These are phyloP conservation scores for Poeciliopsis occidentalis DNA, from an alignment of 2,113 vertebrate genomes.

Conservation along the genomic window DNA sequence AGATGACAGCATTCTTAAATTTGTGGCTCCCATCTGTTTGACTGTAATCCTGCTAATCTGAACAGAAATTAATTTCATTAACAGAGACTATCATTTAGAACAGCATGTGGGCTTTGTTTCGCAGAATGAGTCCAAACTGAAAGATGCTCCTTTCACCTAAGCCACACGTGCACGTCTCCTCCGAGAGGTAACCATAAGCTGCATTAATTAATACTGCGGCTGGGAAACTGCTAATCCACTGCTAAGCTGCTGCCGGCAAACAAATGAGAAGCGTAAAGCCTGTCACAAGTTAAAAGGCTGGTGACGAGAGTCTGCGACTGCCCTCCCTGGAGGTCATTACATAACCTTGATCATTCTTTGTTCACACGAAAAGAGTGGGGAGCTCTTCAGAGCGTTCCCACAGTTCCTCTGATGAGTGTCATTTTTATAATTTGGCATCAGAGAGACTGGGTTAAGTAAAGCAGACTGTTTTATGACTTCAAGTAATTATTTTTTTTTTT, in stretches of 20 bases:
- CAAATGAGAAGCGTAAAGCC: constrained; percentile 81
- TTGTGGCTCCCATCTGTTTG: background rate
- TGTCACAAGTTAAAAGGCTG: constrained; percentile 75
- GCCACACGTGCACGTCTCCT: constrained; percentile 39
- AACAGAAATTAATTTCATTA: constrained; percentile 9
- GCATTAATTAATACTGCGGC: constrained; percentile 76
- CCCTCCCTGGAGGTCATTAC: constrained; percentile 74
- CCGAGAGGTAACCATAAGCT: constrained; percentile 68
- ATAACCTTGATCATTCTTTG: constrained; percentile 76
- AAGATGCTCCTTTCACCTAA: constrained; percentile 15
- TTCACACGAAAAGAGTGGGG: constrained; percentile 68
- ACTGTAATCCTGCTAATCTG: constrained; percentile 11
- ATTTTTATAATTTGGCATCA: constrained; percentile 59
- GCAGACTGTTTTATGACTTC: constrained; percentile 18
- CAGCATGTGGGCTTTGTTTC: constrained; percentile 1
- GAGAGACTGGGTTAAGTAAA: constrained; percentile 51
- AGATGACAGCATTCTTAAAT: background rate
- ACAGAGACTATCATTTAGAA: background rate
- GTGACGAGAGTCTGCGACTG: constrained; percentile 57
- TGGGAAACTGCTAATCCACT: constrained; percentile 73
- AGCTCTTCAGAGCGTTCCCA: constrained; percentile 67
- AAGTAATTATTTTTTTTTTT: constrained; percentile 16
- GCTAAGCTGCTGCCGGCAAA: constrained; percentile 72
- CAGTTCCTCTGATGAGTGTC: constrained; percentile 64
- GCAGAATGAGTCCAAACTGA: constrained; percentile 12